These are phyloP conservation scores for Oscheius myriophilus DNA, from an alignment of 2,888 invertebrate genomes.

Conservation along the genomic window DNA sequence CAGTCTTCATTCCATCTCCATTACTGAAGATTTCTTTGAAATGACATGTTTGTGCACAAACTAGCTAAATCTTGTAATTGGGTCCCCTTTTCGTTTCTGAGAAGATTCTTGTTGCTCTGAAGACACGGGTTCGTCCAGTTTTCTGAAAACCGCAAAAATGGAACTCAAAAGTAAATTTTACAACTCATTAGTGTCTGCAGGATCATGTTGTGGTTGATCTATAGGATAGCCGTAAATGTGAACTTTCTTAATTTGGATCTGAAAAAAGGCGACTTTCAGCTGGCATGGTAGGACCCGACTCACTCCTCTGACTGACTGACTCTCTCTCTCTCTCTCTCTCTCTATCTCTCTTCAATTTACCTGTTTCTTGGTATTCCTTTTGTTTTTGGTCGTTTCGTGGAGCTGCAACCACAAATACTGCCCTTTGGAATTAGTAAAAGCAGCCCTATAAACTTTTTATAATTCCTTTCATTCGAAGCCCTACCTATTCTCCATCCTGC, in stretches of 20 bases:
- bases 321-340: no score
- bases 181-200: background rate
- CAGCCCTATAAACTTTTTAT: slow-evolving; percentile 35
- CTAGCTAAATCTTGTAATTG: slow-evolving; percentile 25
- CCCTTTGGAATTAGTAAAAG: slow-evolving; percentile 58
- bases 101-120: background rate
- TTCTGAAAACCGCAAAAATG: slow-evolving; percentile 2
- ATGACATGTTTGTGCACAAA: slow-evolving; percentile 6
- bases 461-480: background rate
- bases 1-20: slow-evolving; percentile 57
- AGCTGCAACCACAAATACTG: slow-evolving; percentile 63
- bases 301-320: no score
- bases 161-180: background rate
- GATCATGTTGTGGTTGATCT: no score
- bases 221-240: slow-evolving; percentile 47
- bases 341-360: slow-evolving; percentile 24
- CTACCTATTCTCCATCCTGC: slow-evolving; percentile 50
- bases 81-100: background rate
- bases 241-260: slow-evolving; percentile 41
- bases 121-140: slow-evolving; percentile 6
- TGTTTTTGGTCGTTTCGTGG: slow-evolving; percentile 45
- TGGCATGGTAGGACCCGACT: no score
- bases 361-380: slow-evolving; percentile 42
- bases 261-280: no score
- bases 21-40: slow-evolving; percentile 38